Conservation (phyloP, 2,888 invertebrate genomes). For the Catocala nupta region DNA sequence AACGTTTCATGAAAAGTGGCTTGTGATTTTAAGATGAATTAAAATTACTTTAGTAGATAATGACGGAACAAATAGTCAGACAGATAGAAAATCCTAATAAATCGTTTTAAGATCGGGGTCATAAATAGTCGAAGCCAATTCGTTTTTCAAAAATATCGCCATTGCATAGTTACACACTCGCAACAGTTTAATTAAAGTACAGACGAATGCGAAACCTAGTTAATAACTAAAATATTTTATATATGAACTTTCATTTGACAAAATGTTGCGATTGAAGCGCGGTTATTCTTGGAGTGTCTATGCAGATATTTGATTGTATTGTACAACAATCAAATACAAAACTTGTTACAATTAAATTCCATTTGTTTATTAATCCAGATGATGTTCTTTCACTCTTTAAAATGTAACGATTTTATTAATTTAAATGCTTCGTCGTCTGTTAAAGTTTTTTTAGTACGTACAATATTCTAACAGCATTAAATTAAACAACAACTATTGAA, state of each 20-base stretch:
- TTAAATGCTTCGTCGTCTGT: constrained; percentile 20
- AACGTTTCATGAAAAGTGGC: too few relatives aligned
- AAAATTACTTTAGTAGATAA: too few relatives aligned
- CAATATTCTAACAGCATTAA: constrained; percentile 25
- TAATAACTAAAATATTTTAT: not conserved
- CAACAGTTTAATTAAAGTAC: too few relatives aligned
- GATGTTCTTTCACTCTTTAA: constrained; percentile 55
- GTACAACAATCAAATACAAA: constrained; percentile 56
- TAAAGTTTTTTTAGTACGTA: constrained; percentile 18
- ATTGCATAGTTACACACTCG: too few relatives aligned
- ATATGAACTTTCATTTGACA: constrained; percentile 19
- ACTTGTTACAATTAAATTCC: constrained; percentile 69
- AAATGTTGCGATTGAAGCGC: constrained; percentile 17
- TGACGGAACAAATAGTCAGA: too few relatives aligned
- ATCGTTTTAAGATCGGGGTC: too few relatives aligned
- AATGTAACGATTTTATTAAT: constrained; percentile 59
- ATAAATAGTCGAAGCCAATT: too few relatives aligned
- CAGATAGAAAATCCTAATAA: too few relatives aligned
- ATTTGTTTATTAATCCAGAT: constrained; percentile 62
- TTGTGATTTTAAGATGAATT: too few relatives aligned
- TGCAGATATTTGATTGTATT: constrained; percentile 50
- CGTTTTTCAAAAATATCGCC: too few relatives aligned
- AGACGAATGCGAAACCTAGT: too few relatives aligned
- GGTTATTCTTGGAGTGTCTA: constrained; percentile 41
- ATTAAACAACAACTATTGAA: too few relatives aligned